Base-by-base conservation (phyloP, 2,888 invertebrate genomes). In the Marronus borbonicus region DNA sequence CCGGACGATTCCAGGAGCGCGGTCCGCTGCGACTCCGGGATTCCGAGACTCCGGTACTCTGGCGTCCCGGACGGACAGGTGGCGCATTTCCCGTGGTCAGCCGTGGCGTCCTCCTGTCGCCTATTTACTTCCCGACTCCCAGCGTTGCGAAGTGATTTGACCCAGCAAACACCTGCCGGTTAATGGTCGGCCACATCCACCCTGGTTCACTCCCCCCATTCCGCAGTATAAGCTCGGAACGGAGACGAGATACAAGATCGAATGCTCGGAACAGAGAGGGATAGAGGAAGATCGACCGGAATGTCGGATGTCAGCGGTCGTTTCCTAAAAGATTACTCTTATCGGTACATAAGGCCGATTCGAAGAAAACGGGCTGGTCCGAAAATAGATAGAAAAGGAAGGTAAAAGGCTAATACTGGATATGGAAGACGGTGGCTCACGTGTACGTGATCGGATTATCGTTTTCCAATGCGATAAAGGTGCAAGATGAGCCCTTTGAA, bases 141-240 rank as follows among this genome's bases (percentile, higher is more conserved):
- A 74, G 55, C 8, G 2, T 70, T 76, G 74, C 80, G 84, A 85
- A 85, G 85, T 87, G 87, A 87, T 87, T 87, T 86, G 83, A 84
- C 85, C 87, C 83, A 82, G 84, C 84, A 86, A 84, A 86, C 85
- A 85, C 86, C 86, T 85, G 85, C 85, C 84, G 83, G 84, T 83
- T 83, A 83, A 84, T 84, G 84, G 84, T 84, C 60, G 64, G 12
- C 28, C 72, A 7, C n/a, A 36, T 31, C 7, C 20, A 70, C 20
- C 10, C 70, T 31, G 31, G 5, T 36, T 36, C 31, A 36, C 31
- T 36, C 31, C 31, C 31, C 31, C 31, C 31, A 36, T 36, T 36
- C 31, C 31, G 31, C 31, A 36, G 31, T 36, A 5, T 5, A 36
- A 36, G 31, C 31, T 36, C 31, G 31, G 5, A n/a, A n/a, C 62